phyloP scores from a whole-genome alignment of 2,113 vertebrate species.

The Stegostoma tigrinum region DNA sequence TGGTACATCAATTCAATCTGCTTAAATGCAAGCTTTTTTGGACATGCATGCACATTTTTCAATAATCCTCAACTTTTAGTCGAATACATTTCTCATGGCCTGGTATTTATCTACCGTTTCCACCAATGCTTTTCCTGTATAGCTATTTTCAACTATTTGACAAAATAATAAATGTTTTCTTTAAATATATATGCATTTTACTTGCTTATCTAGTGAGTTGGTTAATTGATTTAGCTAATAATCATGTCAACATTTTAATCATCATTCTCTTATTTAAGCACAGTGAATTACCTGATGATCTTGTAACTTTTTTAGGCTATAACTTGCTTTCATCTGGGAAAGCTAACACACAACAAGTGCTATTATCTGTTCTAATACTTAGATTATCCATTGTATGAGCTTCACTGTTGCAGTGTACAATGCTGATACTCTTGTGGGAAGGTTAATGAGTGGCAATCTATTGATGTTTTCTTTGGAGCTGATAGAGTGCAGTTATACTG shows the following conservation, averaged over 20 bases:
- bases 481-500: background rate
- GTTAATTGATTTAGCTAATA: background rate
- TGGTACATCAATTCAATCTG: background rate
- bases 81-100: background rate
- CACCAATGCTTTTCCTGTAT: background rate
- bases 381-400: background rate
- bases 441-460: background rate
- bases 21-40: background rate
- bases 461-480: background rate
- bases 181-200: background rate
- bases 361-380: background rate
- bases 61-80: background rate
- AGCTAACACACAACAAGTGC: background rate
- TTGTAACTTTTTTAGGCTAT: background rate
- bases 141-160: background rate
- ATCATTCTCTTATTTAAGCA: background rate
- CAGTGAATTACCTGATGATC: background rate
- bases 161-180: background rate
- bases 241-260: background rate
- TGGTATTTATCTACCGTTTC: background rate
- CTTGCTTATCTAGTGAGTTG: background rate
- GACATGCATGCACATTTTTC: background rate
- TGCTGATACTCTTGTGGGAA: background rate
- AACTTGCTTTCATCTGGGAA: background rate
- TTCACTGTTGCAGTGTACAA: background rate